Base-by-base conservation (phyloP, 2,113 vertebrate genomes). In the Otis tarda region DNA sequence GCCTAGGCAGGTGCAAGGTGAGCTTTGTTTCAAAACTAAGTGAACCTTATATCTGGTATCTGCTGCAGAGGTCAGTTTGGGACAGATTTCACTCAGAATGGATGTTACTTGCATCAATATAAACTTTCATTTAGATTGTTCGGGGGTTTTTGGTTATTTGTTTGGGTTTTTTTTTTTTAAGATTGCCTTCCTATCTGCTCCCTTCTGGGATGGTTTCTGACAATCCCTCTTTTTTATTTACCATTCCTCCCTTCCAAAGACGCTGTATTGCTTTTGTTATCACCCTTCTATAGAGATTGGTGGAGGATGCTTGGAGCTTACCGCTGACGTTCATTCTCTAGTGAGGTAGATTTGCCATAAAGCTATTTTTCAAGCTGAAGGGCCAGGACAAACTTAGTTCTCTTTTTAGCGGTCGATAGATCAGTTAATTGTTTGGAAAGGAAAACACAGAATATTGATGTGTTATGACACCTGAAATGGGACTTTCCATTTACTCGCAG, bases 1-100 rank as follows among this genome's bases (percentile, higher is more conserved):
- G 67, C 83, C 87, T 97, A 96, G 96, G 96, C 95, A 96, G 96
- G 94, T 93, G 89, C 59, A 79, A 95, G 95, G 94, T 95, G 94
- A 92, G 87, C 93, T 95, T 82, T 90, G 87, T 78, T 90, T 92
- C 77, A 83, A 70, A 96, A 89, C 83, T 90, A 45, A 93, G 61
- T 60, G 83, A 93, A 64, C 31, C 1, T 89, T 93, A 27, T 81
- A 41, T 94, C 63, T 95, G 93, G 2, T 87, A 83, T 10, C 84
- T 94, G 71, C 95, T 94, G 75, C 90, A 68, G 93, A 96, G 90
- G 85, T 94, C 87, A 92, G 80, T 94, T 67, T 81, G 92, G 91
- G 64, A 90, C 56, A 78, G 56, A 86, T 91, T 92, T 88, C 43
- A 61, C 60, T 68, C 73, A 9, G 35, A 70, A 93, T 1, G 3